phyloP scores from a whole-genome alignment of 2,797 vertebrate species.

The Myotis daubentonii region DNA sequence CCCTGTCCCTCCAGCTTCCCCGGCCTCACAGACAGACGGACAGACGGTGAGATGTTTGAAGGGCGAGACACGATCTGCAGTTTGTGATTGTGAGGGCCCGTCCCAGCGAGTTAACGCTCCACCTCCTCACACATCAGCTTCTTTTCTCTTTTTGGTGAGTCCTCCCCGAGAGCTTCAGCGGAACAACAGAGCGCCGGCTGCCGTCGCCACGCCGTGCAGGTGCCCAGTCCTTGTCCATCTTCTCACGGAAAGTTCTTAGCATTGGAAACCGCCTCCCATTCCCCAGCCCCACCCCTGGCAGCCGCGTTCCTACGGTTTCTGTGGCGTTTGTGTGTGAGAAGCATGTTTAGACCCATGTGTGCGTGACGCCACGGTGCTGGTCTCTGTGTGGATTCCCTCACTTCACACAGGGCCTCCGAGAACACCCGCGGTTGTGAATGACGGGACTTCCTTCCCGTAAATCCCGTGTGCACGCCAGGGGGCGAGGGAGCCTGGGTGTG shows the following conservation, averaged over 20 bases:
- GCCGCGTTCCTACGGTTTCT: no score
- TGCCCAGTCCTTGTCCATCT: background rate
- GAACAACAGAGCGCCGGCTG: background rate
- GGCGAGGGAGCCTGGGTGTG: no score
- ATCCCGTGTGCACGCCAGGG: background rate
- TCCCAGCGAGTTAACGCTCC: rapidly evolving
- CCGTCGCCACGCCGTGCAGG: background rate
- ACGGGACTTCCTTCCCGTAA: background rate
- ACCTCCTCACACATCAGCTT: no score
- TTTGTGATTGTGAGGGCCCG: no score
- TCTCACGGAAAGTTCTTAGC: background rate
- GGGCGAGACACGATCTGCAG: no score
- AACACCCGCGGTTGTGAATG: rapidly evolving
- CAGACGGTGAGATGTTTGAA: no score
- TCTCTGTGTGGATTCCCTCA: background rate
- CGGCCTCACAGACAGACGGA: no score
- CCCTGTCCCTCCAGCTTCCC: no score
- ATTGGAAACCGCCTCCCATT: background rate
- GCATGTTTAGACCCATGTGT: background rate
- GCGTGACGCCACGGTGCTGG: background rate
- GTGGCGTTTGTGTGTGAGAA: no score
- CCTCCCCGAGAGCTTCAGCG: background rate
- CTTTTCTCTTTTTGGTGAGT: background rate
- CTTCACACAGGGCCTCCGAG: background rate
- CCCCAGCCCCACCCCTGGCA: no score